A percentile compares a stretch with the other conserved stretches of the same genome.
Conservation (phyloP, 2,888 invertebrate species). For the Galerucella nymphaeae region DNA sequence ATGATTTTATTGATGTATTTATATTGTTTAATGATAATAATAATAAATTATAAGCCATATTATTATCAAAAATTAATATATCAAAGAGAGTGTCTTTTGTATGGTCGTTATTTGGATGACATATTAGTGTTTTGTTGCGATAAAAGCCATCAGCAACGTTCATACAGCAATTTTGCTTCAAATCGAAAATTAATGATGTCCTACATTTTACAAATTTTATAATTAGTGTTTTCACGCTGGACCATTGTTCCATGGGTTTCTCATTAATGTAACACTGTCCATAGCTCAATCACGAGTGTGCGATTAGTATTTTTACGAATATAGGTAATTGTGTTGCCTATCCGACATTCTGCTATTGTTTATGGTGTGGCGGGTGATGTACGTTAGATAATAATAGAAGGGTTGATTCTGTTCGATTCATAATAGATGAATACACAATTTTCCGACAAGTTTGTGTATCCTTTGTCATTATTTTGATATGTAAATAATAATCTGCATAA, state of each 20-base stretch:
- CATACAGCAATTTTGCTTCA: slow-evolving; percentile 34
- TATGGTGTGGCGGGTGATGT: slow-evolving; percentile 57
- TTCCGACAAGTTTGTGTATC: slow-evolving; percentile 51
- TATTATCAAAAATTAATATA: too few species aligned
- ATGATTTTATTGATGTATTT: too few species aligned
- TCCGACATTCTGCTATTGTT: slow-evolving; percentile 61
- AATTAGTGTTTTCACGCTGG: slow-evolving; percentile 57
- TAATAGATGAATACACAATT: slow-evolving; percentile 56
- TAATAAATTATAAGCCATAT: neutral
- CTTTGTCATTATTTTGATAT: slow-evolving; percentile 50
- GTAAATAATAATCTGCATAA: slow-evolving; percentile 41
- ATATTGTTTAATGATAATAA: too few species aligned
- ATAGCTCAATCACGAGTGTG: slow-evolving; percentile 54
- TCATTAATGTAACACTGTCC: slow-evolving; percentile 55
- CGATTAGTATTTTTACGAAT: slow-evolving; percentile 62
- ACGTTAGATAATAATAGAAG: slow-evolving; percentile 55
- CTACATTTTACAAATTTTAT: slow-evolving; percentile 61
- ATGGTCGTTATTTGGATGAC: slow-evolving; percentile 20
- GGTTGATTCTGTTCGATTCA: slow-evolving; percentile 51
- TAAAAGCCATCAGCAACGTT: slow-evolving; percentile 32
- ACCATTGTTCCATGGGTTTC: slow-evolving; percentile 53
- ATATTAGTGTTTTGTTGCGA: slow-evolving; percentile 39
- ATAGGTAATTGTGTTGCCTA: slow-evolving; percentile 63
- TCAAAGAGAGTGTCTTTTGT: slow-evolving; percentile 23
- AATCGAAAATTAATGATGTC: slow-evolving; percentile 56